These are phyloP conservation scores for Epizoanthus stellaris DNA, from an alignment of 92 coral and sea anemone genomes.

Conservation along the genomic window DNA sequence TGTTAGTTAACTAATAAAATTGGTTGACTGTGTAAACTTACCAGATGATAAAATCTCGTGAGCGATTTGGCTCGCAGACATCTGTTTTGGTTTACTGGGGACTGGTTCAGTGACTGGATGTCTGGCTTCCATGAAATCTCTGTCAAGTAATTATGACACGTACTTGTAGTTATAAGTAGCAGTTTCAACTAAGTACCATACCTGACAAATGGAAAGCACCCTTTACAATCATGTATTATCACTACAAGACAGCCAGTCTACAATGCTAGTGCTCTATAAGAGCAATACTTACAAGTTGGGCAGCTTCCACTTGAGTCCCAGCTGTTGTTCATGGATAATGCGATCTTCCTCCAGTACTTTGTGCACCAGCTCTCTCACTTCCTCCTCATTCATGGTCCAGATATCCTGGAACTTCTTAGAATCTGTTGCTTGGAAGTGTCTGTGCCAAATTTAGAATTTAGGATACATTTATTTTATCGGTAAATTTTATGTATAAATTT, in stretches of 20 bases:
- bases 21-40: conserved; percentile 7
- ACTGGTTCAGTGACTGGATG: conserved; percentile 49
- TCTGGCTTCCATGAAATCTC: conserved; percentile 68
- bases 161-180: background rate
- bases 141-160: conserved; percentile 9
- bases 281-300: conserved; percentile 81
- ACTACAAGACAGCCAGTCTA: background rate
- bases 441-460: conserved; percentile 23
- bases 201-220: too few relatives aligned
- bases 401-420: conserved; percentile 95
- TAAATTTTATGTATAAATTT: too few relatives aligned
- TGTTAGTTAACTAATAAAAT: too few relatives aligned
- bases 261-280: background rate
- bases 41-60: conserved; percentile 91
- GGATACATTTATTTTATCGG: too few relatives aligned
- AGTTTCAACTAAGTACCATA: too few relatives aligned
- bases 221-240: too few relatives aligned
- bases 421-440: conserved; percentile 97
- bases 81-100: conserved; percentile 66
- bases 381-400: conserved; percentile 96
- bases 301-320: conserved; percentile 88
- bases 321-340: conserved; percentile 93
- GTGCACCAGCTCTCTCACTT: conserved; percentile 84
- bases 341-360: conserved; percentile 91
- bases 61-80: conserved; percentile 95